Percentiles rank a stretch among this genome's conserved stretches.
Evolutionary conservation across 2,797 vertebrate species (phyloP).

Genomic region (Hydrophis major): DNA sequence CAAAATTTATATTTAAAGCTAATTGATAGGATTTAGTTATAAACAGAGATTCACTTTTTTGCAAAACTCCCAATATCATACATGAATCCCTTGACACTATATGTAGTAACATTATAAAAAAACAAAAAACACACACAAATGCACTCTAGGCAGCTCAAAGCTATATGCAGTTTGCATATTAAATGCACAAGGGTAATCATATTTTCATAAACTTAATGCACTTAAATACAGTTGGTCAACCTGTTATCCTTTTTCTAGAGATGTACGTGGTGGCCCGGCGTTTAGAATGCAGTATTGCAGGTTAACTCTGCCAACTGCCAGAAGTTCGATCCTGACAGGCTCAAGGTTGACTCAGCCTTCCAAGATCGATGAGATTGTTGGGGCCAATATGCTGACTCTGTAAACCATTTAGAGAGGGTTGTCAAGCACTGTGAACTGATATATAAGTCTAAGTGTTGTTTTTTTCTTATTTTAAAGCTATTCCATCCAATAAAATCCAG

Average conservation of each 20-base stretch:
- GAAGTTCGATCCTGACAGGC: too few relatives aligned
- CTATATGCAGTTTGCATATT: constrained; percentile 17
- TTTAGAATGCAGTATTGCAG: too few relatives aligned
- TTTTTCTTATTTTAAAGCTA: background rate
- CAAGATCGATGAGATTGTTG: too few relatives aligned
- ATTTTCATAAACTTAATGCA: background rate
- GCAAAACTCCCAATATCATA: constrained; percentile 55
- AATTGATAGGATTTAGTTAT: constrained; percentile 74
- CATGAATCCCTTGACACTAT: constrained; percentile 67
- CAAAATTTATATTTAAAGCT: constrained; percentile 74
- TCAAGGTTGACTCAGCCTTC: too few relatives aligned
- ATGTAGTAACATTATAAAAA: constrained; percentile 60
- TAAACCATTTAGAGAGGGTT: too few relatives aligned
- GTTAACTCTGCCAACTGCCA: too few relatives aligned
- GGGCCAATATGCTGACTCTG: too few relatives aligned
- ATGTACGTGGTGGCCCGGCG: background rate
- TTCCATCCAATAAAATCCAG: background rate
- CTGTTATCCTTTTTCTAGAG: background rate
- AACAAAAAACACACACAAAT: constrained; percentile 61
- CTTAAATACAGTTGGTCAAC: background rate
- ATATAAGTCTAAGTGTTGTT: too few relatives aligned
- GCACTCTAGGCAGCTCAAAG: background rate
- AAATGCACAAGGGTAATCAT: background rate
- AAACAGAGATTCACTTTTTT: constrained; percentile 64
- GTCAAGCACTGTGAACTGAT: too few relatives aligned